Base-by-base conservation (phyloP, 2,113 vertebrate genomes). In the Manacus vitellinus region DNA sequence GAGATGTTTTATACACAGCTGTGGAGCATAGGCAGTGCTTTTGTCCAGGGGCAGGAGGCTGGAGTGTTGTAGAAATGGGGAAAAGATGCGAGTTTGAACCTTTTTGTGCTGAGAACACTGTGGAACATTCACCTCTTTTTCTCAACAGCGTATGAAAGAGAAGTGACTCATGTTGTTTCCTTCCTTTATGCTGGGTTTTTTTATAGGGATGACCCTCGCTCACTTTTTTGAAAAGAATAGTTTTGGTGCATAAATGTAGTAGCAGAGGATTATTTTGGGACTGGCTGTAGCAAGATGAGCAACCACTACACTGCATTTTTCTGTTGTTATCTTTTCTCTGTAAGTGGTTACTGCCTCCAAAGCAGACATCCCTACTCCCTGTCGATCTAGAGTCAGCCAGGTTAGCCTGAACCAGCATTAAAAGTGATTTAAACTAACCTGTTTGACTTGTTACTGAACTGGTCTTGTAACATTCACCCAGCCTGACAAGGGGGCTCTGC, bases 401-500 rank as follows among this genome's bases (percentile, higher is more conserved):
- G 94, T 88, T 71, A 63, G 55, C 70, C 65, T 55, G 76, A 87
- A 43, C 75, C 91, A 74, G 72, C 72, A 44, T 62, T 88, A 90
- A 83, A 83, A 63, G 82, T 68, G 92, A 88, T 91, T 94, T 92
- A 88, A 93, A 88, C 63, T 59, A 54, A 90, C 86, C 88, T 77
- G 23, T 86, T 92, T 74, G 91, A 84, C 79, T 86, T 74, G 61
- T 25, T 84, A 66, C 59, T 89, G 79, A 94, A 71, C 83, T 61
- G 61, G 52, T 56, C 76, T 86, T 75, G 79, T 80, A 84, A 59
- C 51, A 17, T 22, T 58, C 88, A 14, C 72, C 79, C 67, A 70
- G 1, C 16, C 49, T 2, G 14, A 33, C 76, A 77, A 10, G 5
- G 11, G 55, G 51, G 33, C 73, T 91, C 52, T 71, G 61, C 76